Conservation (phyloP, 2,797 vertebrate genomes). For the Spinibarbus caldwelli region DNA sequence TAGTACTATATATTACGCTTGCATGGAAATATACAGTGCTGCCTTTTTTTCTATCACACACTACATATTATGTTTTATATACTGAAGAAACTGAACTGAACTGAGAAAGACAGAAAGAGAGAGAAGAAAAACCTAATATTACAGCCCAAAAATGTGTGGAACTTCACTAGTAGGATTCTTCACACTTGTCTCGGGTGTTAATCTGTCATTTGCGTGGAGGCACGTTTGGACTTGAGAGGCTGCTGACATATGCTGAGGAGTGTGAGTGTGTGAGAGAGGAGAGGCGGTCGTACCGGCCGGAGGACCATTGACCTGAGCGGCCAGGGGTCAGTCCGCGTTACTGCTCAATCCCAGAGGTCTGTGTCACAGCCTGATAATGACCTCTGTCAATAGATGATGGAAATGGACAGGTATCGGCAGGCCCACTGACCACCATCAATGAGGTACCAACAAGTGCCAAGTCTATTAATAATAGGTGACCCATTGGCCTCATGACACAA, state of each 20-base stretch:
- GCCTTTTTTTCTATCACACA: background rate
- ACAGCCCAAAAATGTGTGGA: slow-evolving; percentile 14
- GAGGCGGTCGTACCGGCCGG: slow-evolving; percentile 29
- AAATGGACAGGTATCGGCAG: slow-evolving; percentile 75
- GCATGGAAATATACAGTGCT: background rate
- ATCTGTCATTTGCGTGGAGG: slow-evolving; percentile 20
- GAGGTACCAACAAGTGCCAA: slow-evolving; percentile 73
- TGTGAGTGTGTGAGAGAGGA: slow-evolving; percentile 21
- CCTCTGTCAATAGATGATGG: slow-evolving; percentile 72
- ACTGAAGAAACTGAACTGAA: background rate
- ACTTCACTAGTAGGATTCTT: slow-evolving; percentile 23
- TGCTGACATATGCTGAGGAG: slow-evolving; percentile 16
- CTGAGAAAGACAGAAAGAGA: background rate
- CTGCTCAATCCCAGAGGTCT: slow-evolving; percentile 72
- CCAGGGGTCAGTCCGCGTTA: slow-evolving; percentile 65
- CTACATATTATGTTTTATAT: background rate
- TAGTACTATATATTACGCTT: background rate
- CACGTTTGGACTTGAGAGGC: slow-evolving; percentile 35
- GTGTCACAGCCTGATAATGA: slow-evolving; percentile 73
- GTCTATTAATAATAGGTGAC: slow-evolving; percentile 73
- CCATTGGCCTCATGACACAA: slow-evolving; percentile 58
- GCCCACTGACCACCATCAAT: slow-evolving; percentile 68
- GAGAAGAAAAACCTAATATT: slow-evolving; percentile 1
- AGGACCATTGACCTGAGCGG: slow-evolving; percentile 69
- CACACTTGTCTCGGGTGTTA: slow-evolving; percentile 32